Conservation (phyloP, 1,140 invertebrate species). For the Ridgeia piscesae region DNA sequence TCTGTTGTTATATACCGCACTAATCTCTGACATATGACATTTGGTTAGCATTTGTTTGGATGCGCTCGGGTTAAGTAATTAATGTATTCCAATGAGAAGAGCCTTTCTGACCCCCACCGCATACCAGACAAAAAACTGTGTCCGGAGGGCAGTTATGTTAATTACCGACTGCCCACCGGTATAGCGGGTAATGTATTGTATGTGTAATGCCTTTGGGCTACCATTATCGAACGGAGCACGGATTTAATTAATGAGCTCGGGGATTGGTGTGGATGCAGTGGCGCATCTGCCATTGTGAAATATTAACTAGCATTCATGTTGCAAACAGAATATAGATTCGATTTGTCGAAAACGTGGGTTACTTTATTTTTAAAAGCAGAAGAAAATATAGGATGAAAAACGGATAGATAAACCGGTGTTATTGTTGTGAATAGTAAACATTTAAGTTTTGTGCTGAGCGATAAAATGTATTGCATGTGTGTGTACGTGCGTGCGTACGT, state of each 20-base stretch:
- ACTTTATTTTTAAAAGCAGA: neutral
- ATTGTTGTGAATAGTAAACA: neutral
- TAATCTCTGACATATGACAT: neutral
- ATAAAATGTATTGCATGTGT: no score
- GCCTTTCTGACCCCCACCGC: no score
- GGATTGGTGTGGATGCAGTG: neutral
- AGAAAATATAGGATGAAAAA: no score
- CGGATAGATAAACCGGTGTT: neutral
- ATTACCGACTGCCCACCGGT: neutral
- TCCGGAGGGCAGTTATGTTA: neutral
- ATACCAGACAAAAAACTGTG: neutral
- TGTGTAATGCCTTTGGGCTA: neutral
- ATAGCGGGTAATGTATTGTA: neutral
- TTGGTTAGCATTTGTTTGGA: neutral
- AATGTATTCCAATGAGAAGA: neutral
- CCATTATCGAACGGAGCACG: neutral
- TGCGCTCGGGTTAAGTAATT: neutral
- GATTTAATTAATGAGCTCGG: neutral
- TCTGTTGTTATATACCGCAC: neutral
- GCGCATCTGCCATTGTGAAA: neutral
- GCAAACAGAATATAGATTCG: neutral
- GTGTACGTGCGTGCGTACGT: no score
- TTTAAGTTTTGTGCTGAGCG: no score
- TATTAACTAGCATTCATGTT: neutral
- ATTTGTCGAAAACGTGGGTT: neutral